These are phyloP conservation scores for Cotesia congregata DNA, from an alignment of 2,888 invertebrate species.

Conservation along the genomic window DNA sequence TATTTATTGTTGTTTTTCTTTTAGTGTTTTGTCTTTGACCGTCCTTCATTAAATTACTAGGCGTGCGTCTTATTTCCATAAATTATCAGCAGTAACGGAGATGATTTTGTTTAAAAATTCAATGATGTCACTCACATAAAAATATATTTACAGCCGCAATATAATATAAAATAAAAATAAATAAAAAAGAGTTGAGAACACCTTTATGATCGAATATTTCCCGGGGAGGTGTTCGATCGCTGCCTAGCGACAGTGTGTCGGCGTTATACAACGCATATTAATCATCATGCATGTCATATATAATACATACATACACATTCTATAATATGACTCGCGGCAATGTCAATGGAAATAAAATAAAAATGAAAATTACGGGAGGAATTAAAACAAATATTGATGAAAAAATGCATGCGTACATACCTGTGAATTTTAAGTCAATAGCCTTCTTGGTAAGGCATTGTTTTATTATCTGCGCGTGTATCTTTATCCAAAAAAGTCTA, in stretches of 20 bases:
- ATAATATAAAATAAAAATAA: not conserved
- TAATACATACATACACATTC: not conserved
- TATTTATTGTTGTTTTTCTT: not conserved
- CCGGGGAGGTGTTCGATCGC: slow-evolving; percentile 6
- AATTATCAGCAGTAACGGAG: not conserved
- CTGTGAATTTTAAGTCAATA: too few species aligned
- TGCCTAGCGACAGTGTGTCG: slow-evolving; percentile 24
- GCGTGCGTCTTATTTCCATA: not conserved
- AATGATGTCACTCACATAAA: not conserved
- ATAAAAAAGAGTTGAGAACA: slow-evolving; percentile 6
- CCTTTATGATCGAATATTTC: slow-evolving; percentile 17
- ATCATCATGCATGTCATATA: slow-evolving; percentile 18
- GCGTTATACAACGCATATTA: slow-evolving; percentile 32
- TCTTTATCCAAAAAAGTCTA: not conserved
- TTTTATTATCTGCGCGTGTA: not conserved
- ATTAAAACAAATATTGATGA: not conserved
- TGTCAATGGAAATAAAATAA: not conserved
- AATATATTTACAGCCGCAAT: not conserved
- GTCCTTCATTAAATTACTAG: not conserved
- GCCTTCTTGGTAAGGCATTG: not conserved
- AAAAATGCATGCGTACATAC: too few species aligned
- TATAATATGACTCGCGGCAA: not conserved
- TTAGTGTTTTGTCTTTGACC: not conserved
- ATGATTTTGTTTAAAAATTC: not conserved
- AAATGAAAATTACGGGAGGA: slow-evolving; percentile 1